These are phyloP conservation scores for Drosophila lacertosa DNA, from an alignment of 1,140 invertebrate genomes.

Conservation along the genomic window DNA sequence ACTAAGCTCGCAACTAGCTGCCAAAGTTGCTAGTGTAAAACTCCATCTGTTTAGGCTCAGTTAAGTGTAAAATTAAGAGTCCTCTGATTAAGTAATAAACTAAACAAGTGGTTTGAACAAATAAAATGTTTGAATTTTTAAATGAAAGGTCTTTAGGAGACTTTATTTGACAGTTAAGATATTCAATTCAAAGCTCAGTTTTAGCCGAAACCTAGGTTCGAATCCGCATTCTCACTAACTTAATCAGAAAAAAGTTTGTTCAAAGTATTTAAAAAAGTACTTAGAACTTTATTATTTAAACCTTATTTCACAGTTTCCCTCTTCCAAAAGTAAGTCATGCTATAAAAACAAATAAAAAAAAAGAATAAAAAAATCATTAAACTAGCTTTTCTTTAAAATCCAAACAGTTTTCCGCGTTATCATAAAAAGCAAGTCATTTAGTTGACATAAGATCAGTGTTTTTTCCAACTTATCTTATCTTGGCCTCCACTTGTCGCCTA, in stretches of 20 bases:
- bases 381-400: neutral
- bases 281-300: too few species aligned
- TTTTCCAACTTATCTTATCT: constrained; percentile 18
- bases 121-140: neutral
- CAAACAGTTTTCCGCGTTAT: neutral
- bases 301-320: too few species aligned
- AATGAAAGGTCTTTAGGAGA: neutral
- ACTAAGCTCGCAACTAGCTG: constrained; percentile 37
- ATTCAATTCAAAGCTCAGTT: too few species aligned
- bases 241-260: too few species aligned
- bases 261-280: too few species aligned
- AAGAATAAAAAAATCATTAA: too few species aligned
- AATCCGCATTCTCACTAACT: too few species aligned
- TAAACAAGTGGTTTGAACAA: neutral
- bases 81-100: neutral
- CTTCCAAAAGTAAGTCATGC: too few species aligned
- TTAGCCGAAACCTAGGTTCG: too few species aligned
- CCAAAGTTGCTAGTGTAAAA: constrained; percentile 38
- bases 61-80: constrained; percentile 31
- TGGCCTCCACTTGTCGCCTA: neutral
- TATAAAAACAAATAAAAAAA: too few species aligned
- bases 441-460: constrained; percentile 11
- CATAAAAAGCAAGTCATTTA: neutral
- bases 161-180: neutral
- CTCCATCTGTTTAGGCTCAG: constrained; percentile 34